Conservation (phyloP, 35 echinoderm and acorn worm species). For the Diadema setosum region DNA sequence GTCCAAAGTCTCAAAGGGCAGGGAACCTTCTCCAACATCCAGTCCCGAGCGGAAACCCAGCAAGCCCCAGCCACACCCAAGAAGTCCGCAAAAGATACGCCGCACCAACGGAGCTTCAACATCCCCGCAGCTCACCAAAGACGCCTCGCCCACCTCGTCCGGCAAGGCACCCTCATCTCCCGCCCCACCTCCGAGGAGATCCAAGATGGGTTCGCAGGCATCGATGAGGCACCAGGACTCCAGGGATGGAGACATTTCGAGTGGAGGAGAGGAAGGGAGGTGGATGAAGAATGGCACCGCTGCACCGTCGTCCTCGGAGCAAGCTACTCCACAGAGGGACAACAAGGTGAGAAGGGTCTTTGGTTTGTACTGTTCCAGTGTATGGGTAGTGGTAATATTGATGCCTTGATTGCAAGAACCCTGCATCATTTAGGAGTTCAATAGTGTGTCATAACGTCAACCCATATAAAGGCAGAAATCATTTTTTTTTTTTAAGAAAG, state of each 20-base stretch:
- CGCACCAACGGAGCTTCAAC: neutral
- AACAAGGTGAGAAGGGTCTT: neutral
- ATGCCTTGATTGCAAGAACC: no score
- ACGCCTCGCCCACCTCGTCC: neutral
- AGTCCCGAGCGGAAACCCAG: neutral
- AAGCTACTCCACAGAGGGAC: constrained; percentile 32
- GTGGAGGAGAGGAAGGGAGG: constrained; percentile 29
- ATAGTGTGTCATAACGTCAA: no score
- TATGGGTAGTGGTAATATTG: no score
- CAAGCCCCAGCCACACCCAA: neutral
- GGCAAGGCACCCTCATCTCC: neutral
- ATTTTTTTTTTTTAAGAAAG: no score
- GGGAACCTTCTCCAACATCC: no score
- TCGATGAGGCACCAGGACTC: constrained; percentile 29
- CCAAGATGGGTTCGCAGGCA: neutral
- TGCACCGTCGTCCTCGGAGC: constrained; percentile 15
- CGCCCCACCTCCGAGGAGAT: neutral
- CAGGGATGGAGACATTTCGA: constrained; percentile 42
- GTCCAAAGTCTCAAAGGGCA: neutral
- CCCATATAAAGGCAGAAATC: no score
- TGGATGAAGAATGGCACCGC: constrained; percentile 20
- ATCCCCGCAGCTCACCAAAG: no score
- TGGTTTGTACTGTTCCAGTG: neutral
- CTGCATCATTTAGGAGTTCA: no score
- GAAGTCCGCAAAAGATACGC: neutral